Conservation (phyloP, 2,888 invertebrate species). For the Dolichomitus sp. region DNA sequence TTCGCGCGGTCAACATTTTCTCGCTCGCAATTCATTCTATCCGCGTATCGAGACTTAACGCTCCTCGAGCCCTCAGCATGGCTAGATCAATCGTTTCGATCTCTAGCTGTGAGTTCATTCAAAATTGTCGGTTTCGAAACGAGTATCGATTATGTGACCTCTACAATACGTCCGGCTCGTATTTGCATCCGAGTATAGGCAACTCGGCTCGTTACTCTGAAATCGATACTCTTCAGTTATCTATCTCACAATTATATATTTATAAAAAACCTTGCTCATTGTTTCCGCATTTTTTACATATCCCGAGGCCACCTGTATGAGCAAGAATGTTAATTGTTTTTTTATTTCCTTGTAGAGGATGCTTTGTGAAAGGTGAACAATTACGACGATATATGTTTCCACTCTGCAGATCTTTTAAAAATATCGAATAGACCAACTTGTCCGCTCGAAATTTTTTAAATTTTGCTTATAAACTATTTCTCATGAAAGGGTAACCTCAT, state of each 20-base stretch:
- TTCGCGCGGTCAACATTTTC: slow-evolving; percentile 9
- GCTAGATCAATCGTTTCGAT: slow-evolving; percentile 75
- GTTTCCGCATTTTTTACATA: not conserved
- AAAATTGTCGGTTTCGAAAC: slow-evolving; percentile 1
- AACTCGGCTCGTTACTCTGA: not conserved
- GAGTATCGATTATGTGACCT: slow-evolving; percentile 28
- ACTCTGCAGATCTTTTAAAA: too few relatives aligned
- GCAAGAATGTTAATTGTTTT: not conserved
- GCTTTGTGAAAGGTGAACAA: not conserved
- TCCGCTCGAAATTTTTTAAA: too few relatives aligned
- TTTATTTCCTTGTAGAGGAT: not conserved
- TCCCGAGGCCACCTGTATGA: not conserved
- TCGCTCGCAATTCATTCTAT: slow-evolving; percentile 3
- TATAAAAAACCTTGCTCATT: not conserved
- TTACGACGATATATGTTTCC: not conserved
- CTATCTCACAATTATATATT: not conserved
- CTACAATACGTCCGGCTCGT: not conserved
- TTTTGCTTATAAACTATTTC: too few relatives aligned
- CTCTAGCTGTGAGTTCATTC: slow-evolving; percentile 76
- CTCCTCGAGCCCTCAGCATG: slow-evolving; percentile 65
- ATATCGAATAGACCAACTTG: too few relatives aligned
- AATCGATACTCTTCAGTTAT: not conserved
- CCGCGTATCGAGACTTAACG: not conserved
- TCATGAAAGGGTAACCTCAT: too few relatives aligned
- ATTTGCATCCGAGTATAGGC: not conserved